Base-by-base conservation (phyloP, 2,113 vertebrate genomes). In the Platanista minor region DNA sequence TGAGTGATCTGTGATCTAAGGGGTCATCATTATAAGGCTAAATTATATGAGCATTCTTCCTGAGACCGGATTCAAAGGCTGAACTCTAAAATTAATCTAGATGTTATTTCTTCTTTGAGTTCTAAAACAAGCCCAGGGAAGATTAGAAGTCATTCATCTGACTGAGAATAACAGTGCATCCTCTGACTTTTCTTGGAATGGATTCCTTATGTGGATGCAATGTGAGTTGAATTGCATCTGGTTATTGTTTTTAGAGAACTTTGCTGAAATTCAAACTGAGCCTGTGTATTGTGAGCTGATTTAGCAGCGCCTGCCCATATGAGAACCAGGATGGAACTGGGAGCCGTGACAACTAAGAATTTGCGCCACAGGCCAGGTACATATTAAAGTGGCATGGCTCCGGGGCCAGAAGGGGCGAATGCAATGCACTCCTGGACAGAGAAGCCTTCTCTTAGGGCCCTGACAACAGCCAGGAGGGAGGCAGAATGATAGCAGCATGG, bases 191-290 rank as follows among this genome's bases (percentile, higher is more conserved):
- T 62, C 92, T 59, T 90, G 91, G 87, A 96, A 96, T 96, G 77
- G 96, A 59, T 97, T 98, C 97, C 96, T 92, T 96, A 95, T 97
- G 96, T 96, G 95, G 95, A 90, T 52, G 87, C 62, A 57, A 49
- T 67, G 29, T 90, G 92, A 97, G 66, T 17, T 72, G 92, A 97
- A 81, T 87, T 93, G 92, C 96, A 97, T 96, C 97, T 97, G 97
- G 96, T 96, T 97, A 97, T 93, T 96, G 94, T 95, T 97, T 87
- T 92, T 72, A 57, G 86, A 97, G 67, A 90, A 96, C 92, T 88
- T 66, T 87, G 77, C 85, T 98, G 96, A 97, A 97, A 97, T 95
- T 85, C 87, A 90, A 66, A 89, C 67, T 39, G 64, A 84, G 83
- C 43, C 78, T 61, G 18, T 75, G 62, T 84, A 36, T 3, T 46